Base-by-base conservation (phyloP, 1,140 invertebrate species). In the Homalodisca vitripennis region DNA sequence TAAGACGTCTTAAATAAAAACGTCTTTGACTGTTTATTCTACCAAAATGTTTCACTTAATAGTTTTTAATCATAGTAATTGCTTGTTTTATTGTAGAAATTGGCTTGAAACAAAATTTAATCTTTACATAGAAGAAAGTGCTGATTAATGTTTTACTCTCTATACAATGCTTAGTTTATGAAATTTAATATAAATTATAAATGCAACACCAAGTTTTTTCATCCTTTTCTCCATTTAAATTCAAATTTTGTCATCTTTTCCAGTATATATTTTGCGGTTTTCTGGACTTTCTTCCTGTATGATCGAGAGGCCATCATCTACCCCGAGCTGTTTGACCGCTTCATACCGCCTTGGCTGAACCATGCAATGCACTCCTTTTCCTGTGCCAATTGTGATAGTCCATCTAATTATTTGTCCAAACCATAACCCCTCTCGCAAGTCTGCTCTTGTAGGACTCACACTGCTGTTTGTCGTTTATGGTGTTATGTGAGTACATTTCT, bases 231-330 rank as follows among this genome's bases (percentile, higher is more conserved):
- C n/a, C n/a, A n/a, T n/a, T 41, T 41, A 41, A 10, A 17, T 10
- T 10, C 34, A 41, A 41, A 41, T 41, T 32, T 47, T 24, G 47
- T 27, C 47, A 27, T n/a, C 17, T n/a, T n/a, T 46, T 63, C 12
- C 80, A 90, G 86, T 87, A 89, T 79, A 88, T 90, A 0, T 81
- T 82, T n/a, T 14, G 71, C 81, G 22, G 83, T 85, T 74, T 91
- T 91, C 78, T 92, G 89, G 89, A 77, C 73, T 1, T 76, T 91
- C 1, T 92, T 84, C 79, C 76, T 79, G 24, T 83, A 89, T 26
- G 85, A 91, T 77, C 79, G 89, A 34, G 87, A 90, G 76, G 80
- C 89, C n/a, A n/a, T n/a, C 68, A 84, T 91, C 1, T 87, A 88
- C 76, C 89, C 89, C 0, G 77, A 79, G 73, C 75, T 79, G 3